These are phyloP conservation scores for Zele albiditarsus DNA, from an alignment of 2,888 invertebrate genomes.

Conservation along the genomic window DNA sequence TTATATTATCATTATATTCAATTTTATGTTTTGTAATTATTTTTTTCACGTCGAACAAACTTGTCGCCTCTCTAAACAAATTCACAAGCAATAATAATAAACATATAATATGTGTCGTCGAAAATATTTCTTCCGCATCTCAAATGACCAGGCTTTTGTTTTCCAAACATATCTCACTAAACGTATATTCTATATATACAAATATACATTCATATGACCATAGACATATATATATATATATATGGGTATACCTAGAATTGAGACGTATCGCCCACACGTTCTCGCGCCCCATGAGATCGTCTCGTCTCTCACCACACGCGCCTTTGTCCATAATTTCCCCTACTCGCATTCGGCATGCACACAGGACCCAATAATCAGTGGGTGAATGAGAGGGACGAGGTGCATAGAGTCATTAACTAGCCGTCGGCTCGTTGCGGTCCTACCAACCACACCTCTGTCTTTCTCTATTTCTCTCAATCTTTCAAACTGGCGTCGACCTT, in stretches of 20 bases:
- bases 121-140: background rate
- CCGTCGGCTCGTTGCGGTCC: conserved; percentile 63
- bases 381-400: conserved; percentile 50
- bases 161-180: background rate
- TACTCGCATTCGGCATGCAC: background rate
- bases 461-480: conserved; percentile 39
- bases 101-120: background rate
- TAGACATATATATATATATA: background rate
- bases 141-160: background rate
- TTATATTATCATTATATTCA: background rate
- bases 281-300: conserved; percentile 3
- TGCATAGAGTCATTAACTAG: conserved; percentile 68
- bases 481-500: conserved; percentile 17
- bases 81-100: conserved; percentile 24
- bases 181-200: background rate
- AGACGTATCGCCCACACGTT: conserved; percentile 11
- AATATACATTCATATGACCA: background rate
- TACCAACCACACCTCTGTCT: conserved; percentile 41
- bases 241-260: conserved; percentile 8
- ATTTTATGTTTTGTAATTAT: background rate
- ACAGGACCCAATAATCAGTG: conserved; percentile 34
- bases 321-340: conserved; percentile 28
- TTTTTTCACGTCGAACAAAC: background rate
- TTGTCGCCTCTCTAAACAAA: conserved; percentile 3
- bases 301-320: conserved; percentile 35